Conservation (phyloP, 2,888 invertebrate species). For the Diplolepis rosae region DNA sequence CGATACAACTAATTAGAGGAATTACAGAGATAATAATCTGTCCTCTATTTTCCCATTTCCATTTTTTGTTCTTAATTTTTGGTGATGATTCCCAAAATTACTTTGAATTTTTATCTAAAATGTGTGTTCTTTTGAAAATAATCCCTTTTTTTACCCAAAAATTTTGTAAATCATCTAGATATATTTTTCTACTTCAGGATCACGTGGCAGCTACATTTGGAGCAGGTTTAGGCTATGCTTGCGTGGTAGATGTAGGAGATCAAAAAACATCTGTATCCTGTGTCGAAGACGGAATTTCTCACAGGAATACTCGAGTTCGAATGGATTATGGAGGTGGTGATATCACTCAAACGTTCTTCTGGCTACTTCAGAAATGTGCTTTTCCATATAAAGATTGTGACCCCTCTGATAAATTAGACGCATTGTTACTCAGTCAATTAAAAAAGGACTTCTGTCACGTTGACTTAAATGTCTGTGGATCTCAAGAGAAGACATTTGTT, state of each 20-base stretch:
- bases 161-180: too few species aligned
- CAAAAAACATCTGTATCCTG: constrained; percentile 97
- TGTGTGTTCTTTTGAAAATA: too few species aligned
- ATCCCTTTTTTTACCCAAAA: too few species aligned
- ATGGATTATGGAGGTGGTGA: constrained; percentile 95
- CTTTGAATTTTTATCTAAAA: too few species aligned
- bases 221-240: constrained; percentile 88
- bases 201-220: constrained; percentile 91
- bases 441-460: constrained; percentile 95
- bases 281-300: constrained; percentile 96
- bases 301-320: constrained; percentile 86
- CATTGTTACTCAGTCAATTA: constrained; percentile 85
- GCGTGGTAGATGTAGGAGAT: constrained; percentile 96
- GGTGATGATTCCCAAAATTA: too few species aligned
- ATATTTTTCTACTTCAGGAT: constrained; percentile 77
- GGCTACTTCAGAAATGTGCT: constrained; percentile 91
- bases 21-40: too few species aligned
- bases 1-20: too few species aligned
- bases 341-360: constrained; percentile 90
- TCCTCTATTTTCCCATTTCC: too few species aligned
- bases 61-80: too few species aligned
- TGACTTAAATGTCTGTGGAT: constrained; percentile 91
- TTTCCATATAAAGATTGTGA: constrained; percentile 91
- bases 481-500: constrained; percentile 87
- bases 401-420: constrained; percentile 84